phyloP scores from a whole-genome alignment of 2,113 vertebrate genomes.

The Proterorhinus semilunaris region DNA sequence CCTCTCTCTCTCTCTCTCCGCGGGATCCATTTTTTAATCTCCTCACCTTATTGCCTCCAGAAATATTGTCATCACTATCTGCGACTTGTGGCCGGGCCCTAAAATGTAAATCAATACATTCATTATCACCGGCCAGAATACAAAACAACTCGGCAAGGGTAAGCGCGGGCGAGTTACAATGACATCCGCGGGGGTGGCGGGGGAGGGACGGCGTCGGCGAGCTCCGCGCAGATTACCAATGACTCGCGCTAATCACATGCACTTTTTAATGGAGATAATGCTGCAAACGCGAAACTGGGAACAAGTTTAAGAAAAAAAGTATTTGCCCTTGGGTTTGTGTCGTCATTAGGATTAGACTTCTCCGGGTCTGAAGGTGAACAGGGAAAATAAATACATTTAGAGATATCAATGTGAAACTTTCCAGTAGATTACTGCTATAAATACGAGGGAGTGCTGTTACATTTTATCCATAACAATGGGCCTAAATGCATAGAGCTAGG shows the following conservation, averaged over 20 bases:
- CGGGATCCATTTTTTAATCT: slow-evolving; percentile 63
- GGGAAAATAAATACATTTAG: too few relatives aligned
- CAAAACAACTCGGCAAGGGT: slow-evolving; percentile 54
- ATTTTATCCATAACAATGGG: too few relatives aligned
- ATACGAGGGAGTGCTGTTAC: too few relatives aligned
- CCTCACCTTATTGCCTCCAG: slow-evolving; percentile 65
- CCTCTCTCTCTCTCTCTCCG: slow-evolving; percentile 9
- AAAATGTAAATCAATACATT: slow-evolving; percentile 72
- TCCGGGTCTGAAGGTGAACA: too few relatives aligned
- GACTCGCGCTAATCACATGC: background rate
- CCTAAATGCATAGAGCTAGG: too few relatives aligned
- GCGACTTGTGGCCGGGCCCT: slow-evolving; percentile 46
- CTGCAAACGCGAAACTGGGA: background rate
- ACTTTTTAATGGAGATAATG: background rate
- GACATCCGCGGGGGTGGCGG: slow-evolving; percentile 38
- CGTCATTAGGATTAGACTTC: too few relatives aligned
- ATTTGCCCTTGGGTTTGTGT: background rate
- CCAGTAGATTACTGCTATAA: too few relatives aligned
- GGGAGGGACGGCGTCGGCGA: slow-evolving; percentile 8
- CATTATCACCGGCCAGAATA: slow-evolving; percentile 64
- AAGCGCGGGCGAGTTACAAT: slow-evolving; percentile 45
- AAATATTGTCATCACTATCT: slow-evolving; percentile 65
- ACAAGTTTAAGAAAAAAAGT: background rate
- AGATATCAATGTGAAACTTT: too few relatives aligned
- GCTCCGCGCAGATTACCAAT: background rate